Percentiles rank a stretch among this genome's conserved stretches.
These are phyloP conservation scores for Oophaga pumilio DNA, from an alignment of 2,113 vertebrate genomes.

Conservation along the genomic window DNA sequence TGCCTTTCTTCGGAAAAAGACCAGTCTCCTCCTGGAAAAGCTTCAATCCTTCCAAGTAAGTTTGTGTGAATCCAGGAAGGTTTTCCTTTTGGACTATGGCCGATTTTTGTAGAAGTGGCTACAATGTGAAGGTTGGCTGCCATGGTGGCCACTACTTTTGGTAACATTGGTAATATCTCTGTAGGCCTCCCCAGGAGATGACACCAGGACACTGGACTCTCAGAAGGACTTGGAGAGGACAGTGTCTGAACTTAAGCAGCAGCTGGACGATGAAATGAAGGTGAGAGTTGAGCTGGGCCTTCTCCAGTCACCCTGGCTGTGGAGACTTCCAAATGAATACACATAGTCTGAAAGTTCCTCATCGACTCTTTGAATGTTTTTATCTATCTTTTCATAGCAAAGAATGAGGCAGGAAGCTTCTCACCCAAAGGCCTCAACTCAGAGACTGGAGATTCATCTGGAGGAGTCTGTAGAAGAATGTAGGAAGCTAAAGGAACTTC, in stretches of 20 bases:
- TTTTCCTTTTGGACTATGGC: too few relatives aligned
- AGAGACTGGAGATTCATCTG: conserved; percentile 75
- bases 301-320: neutral
- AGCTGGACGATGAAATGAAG: conserved; percentile 75
- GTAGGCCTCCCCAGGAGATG: conserved; percentile 62
- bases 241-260: conserved; percentile 76
- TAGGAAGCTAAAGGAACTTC: conserved; percentile 72
- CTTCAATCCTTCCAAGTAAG: conserved; percentile 79
- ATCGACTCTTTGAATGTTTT: neutral
- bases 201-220: conserved; percentile 34
- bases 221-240: conserved; percentile 72
- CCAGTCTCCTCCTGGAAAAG: conserved; percentile 78
- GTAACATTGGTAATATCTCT: conserved; percentile 26
- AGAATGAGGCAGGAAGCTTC: conserved; percentile 66
- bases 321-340: neutral
- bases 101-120: too few relatives aligned
- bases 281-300: conserved; percentile 60
- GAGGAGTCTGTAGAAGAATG: conserved; percentile 81
- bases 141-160: neutral
- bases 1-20: conserved; percentile 75
- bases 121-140: too few relatives aligned
- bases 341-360: neutral
- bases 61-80: neutral
- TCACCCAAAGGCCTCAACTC: conserved; percentile 56
- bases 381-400: conserved; percentile 61